A percentile compares a stretch with the other conserved stretches of the same genome.
phyloP scores from a whole-genome alignment of 2,888 invertebrate species.

The Blastobasis lacticolella region DNA sequence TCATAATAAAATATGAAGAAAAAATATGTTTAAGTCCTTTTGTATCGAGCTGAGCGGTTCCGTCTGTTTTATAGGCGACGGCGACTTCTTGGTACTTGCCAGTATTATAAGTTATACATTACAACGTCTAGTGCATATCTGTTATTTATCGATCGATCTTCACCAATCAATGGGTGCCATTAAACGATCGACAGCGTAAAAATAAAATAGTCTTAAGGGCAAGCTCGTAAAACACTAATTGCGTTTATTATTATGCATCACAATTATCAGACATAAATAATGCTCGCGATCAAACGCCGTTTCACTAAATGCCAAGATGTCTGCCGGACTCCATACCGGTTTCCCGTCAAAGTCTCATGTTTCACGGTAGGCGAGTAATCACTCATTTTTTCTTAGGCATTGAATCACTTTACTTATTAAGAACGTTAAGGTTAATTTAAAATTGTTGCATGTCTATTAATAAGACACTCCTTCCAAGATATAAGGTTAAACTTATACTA shows the following conservation, averaged over 20 bases:
- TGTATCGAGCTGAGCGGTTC: constrained; percentile 67
- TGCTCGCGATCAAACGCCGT: constrained; percentile 21
- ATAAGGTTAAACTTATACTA: no score
- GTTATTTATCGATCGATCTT: constrained; percentile 41
- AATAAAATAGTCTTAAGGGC: constrained; percentile 22
- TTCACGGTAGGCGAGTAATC: no score
- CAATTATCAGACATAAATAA: constrained; percentile 30
- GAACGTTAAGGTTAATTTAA: no score
- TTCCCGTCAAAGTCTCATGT: constrained; percentile 6
- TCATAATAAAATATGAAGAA: constrained; percentile 73
- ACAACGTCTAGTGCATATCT: constrained; percentile 14
- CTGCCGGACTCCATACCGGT: constrained; percentile 17
- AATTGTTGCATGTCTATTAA: no score
- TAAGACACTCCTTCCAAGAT: no score
- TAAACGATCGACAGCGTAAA: constrained; percentile 24
- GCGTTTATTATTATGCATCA: constrained; percentile 38
- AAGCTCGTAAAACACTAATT: constrained; percentile 34
- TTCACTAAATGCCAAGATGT: constrained; percentile 36
- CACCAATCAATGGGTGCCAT: constrained; percentile 36
- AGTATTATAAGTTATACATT: constrained; percentile 5
- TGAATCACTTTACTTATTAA: no score
- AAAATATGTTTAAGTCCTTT: constrained; percentile 72
- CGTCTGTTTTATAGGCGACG: constrained; percentile 37
- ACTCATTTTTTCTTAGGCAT: no score
- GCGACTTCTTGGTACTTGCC: constrained; percentile 47